Evolutionary conservation across 2,113 vertebrate genomes (phyloP).

Genomic region (Garra rufa): DNA sequence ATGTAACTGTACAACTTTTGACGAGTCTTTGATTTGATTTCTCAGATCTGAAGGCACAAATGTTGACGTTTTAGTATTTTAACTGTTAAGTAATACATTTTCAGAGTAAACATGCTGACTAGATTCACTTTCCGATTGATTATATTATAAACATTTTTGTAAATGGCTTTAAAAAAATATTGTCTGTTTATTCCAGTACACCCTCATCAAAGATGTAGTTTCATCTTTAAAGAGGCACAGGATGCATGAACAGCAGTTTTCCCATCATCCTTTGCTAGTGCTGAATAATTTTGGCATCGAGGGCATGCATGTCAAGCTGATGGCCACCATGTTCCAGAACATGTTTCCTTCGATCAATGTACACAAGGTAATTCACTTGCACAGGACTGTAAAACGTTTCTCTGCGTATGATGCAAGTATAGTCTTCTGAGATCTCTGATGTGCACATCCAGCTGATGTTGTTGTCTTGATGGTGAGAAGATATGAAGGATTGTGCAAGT

Average conservation of each 20-base stretch:
- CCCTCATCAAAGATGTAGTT: slow-evolving; percentile 85
- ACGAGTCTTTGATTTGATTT: not conserved
- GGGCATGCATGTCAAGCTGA: slow-evolving; percentile 91
- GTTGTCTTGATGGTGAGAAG: not conserved
- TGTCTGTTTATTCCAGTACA: slow-evolving; percentile 75
- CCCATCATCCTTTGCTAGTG: slow-evolving; percentile 85
- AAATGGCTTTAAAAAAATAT: not conserved
- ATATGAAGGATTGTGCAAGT: not conserved
- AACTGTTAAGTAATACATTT: slow-evolving; percentile 69
- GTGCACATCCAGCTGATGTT: slow-evolving; percentile 59
- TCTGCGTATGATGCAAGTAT: slow-evolving; percentile 73
- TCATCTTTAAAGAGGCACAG: slow-evolving; percentile 88
- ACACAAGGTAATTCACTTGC: slow-evolving; percentile 78
- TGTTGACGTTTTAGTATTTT: slow-evolving; percentile 66
- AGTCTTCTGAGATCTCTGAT: slow-evolving; percentile 76
- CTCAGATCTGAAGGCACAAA: slow-evolving; percentile 29
- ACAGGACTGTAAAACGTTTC: not conserved
- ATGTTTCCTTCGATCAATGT: slow-evolving; percentile 95
- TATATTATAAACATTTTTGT: not conserved
- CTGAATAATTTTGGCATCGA: slow-evolving; percentile 88
- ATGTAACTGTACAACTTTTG: slow-evolving; percentile 8
- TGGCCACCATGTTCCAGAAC: slow-evolving; percentile 94
- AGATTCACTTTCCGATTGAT: accelerated
- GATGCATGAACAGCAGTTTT: slow-evolving; percentile 93
- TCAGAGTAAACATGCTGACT: slow-evolving; percentile 78